Conservation (phyloP, 1,140 invertebrate genomes). For the Tetramorium simillimum region DNA sequence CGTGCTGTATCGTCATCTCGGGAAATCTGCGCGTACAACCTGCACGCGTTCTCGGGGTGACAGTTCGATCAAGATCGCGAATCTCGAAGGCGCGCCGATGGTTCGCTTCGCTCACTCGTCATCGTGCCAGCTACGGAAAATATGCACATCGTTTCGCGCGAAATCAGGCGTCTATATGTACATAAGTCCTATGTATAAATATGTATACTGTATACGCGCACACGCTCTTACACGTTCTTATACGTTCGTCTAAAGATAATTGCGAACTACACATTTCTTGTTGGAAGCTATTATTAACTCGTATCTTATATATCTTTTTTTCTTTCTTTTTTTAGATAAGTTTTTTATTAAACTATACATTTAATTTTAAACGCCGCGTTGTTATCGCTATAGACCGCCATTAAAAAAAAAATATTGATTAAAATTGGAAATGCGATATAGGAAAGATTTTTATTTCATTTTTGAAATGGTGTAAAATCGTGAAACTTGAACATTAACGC, state of each 20-base stretch:
- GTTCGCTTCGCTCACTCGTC: constrained; percentile 16
- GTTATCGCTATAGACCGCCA: not conserved
- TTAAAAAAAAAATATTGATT: not conserved
- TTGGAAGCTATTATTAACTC: not conserved
- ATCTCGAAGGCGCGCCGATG: constrained; percentile 47
- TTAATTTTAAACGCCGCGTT: not conserved
- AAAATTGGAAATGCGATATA: not conserved
- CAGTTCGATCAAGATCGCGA: constrained; percentile 65
- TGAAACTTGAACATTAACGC: constrained; percentile 39
- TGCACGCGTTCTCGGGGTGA: constrained; percentile 37
- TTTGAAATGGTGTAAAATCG: constrained; percentile 11
- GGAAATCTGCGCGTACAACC: constrained; percentile 61
- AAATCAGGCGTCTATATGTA: constrained; percentile 30
- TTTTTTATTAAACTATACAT: not conserved
- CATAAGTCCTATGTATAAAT: not conserved
- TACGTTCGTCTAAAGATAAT: not conserved
- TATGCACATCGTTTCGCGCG: constrained; percentile 37
- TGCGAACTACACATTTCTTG: not conserved
- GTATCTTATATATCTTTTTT: not conserved
- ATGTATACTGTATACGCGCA: not conserved
- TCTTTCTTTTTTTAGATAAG: not conserved
- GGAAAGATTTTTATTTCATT: not conserved
- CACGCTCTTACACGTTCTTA: not conserved
- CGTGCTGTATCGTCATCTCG: constrained; percentile 70
- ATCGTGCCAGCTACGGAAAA: constrained; percentile 34